These are phyloP conservation scores for Agonum fuliginosum DNA, from an alignment of 2,888 invertebrate genomes.

Conservation along the genomic window DNA sequence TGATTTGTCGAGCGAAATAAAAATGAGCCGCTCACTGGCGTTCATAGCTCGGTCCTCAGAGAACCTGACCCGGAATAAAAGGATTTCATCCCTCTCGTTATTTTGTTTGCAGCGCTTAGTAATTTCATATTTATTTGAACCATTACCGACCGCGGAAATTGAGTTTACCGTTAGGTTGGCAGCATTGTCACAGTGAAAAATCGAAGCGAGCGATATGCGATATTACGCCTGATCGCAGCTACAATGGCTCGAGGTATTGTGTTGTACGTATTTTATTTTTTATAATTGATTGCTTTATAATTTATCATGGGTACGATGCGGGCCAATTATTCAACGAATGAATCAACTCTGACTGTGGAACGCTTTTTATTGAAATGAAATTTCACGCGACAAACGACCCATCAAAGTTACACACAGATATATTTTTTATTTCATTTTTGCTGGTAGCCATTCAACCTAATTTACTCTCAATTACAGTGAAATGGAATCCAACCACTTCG, in stretches of 20 bases:
- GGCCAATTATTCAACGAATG: conserved; percentile 22
- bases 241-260: conserved; percentile 8
- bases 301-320: neutral
- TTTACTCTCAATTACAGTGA: too few species aligned
- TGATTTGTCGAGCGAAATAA: conserved; percentile 4
- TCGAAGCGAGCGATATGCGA: neutral
- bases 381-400: too few species aligned
- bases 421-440: too few species aligned
- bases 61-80: conserved; percentile 16
- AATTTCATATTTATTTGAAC: conserved; percentile 30
- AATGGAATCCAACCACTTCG: too few species aligned
- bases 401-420: too few species aligned
- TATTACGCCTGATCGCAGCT: conserved; percentile 1
- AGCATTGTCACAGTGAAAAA: conserved; percentile 10
- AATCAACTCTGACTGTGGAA: too few species aligned
- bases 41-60: neutral
- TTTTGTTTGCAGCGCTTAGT: conserved; percentile 21
- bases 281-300: conserved; percentile 27
- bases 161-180: conserved; percentile 11
- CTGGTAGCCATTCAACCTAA: too few species aligned
- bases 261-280: conserved; percentile 15
- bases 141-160: conserved; percentile 15
- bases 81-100: conserved; percentile 4
- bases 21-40: too few species aligned
- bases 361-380: too few species aligned